phyloP scores from a whole-genome alignment of 2,888 invertebrate species.

The Exephanes ischioxanthus region DNA sequence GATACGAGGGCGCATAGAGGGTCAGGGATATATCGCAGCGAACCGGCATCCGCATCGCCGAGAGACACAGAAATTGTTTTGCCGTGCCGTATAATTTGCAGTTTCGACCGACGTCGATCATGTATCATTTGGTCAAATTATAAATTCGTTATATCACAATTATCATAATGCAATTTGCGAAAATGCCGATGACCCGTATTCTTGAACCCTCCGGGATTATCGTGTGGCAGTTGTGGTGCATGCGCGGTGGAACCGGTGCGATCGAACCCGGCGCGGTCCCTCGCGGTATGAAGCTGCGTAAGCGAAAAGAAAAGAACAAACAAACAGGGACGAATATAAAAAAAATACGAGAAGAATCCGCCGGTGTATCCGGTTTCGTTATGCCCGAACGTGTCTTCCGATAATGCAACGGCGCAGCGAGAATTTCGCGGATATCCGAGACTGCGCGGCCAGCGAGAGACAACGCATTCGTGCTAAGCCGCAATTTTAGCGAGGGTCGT shows the following conservation, averaged over 20 bases:
- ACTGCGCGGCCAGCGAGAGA: slow-evolving; percentile 19
- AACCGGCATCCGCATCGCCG: slow-evolving; percentile 32
- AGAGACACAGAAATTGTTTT: slow-evolving; percentile 78
- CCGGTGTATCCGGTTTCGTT: slow-evolving; percentile 55
- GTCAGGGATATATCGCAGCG: slow-evolving; percentile 35
- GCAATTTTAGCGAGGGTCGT: slow-evolving; percentile 52
- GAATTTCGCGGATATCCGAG: slow-evolving; percentile 52
- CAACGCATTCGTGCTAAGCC: slow-evolving; percentile 58
- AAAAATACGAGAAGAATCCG: slow-evolving; percentile 32
- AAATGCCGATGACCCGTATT: slow-evolving; percentile 77
- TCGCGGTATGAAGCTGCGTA: slow-evolving; percentile 15
- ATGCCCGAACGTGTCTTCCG: slow-evolving; percentile 8
- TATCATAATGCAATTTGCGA: slow-evolving; percentile 83
- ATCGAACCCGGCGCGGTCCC: slow-evolving; percentile 23
- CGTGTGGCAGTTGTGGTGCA: slow-evolving; percentile 14
- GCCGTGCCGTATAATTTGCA: slow-evolving; percentile 82
- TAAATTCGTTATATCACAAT: slow-evolving; percentile 85
- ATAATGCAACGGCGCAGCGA: slow-evolving; percentile 37
- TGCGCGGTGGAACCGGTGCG: slow-evolving; percentile 27
- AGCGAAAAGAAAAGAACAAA: slow-evolving; percentile 14
- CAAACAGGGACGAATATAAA: slow-evolving; percentile 11
- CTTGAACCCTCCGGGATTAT: slow-evolving; percentile 62
- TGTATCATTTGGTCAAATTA: slow-evolving; percentile 84
- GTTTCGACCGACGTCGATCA: slow-evolving; percentile 78
- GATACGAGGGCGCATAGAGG: slow-evolving; percentile 31